Conservation (phyloP, 2,113 vertebrate genomes). For the Leptocoma aspasia region DNA sequence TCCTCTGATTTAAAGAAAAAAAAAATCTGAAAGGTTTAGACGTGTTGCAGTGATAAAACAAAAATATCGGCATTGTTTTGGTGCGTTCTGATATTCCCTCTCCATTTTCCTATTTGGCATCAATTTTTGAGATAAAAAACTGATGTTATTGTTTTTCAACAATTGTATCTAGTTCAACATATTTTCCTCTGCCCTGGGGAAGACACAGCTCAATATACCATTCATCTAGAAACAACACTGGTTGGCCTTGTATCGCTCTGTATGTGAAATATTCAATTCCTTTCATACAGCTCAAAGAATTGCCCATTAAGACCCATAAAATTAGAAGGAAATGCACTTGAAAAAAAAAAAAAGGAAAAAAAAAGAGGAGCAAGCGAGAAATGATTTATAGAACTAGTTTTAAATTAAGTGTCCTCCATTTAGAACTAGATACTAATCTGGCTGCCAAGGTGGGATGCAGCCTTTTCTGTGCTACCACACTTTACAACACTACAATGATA, state of each 20-base stretch:
- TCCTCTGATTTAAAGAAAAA: not conserved
- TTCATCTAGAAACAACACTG: not conserved
- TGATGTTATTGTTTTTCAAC: not conserved
- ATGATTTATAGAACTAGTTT: not conserved
- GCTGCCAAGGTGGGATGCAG: not conserved
- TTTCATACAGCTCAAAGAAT: not conserved
- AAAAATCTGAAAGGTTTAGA: not conserved
- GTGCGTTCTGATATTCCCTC: not conserved
- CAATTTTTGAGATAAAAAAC: conserved; percentile 48
- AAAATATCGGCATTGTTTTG: not conserved
- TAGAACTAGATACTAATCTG: not conserved
- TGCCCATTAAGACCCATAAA: not conserved
- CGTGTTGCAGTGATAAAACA: not conserved
- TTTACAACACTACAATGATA: conserved; percentile 50
- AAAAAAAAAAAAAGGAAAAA: not conserved
- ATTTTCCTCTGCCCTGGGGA: not conserved
- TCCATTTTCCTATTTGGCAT: conserved; percentile 17
- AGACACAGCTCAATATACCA: not conserved
- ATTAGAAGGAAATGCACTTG: not conserved
- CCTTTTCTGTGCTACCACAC: not conserved
- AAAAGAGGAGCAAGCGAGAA: not conserved
- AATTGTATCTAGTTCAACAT: not conserved
- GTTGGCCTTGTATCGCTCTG: not conserved
- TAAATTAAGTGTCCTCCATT: not conserved
- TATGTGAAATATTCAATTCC: not conserved